Base-by-base conservation (phyloP, 2,113 vertebrate genomes). In the Nematolebias whitei region DNA sequence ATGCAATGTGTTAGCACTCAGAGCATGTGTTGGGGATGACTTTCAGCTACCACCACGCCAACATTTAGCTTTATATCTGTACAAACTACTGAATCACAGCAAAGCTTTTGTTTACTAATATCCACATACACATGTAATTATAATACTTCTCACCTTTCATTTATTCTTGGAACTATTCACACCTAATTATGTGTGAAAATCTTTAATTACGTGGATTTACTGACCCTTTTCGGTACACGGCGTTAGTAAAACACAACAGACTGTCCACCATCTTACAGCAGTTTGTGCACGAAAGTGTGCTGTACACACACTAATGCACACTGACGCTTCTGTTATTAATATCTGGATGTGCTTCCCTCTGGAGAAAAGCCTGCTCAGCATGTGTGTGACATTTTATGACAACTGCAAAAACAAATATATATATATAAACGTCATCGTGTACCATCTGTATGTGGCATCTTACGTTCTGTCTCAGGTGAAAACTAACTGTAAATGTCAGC, bases 341-440 rank as follows among this genome's bases (percentile, higher is more conserved):
- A 83, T 80, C 76, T 79, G 63, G 45, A 64, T 84, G 74, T 69
- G 70, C 83, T 74, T 82, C 52, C 82, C 78, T 66, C 64, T 60
- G 56, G 87, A 87, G 86, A 79, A 71, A 18, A 77, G 82, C 82
- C 74, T 80, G 78, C 84, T 88, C 85, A 87, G 88, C 82, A 74
- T 84, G 82, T 83, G 71, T 82, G 82, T 87, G 77, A 70, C 79
- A 76, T 85, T 85, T 87, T 85, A 74, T 86, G 86, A 85, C 85
- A 86, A 86, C 78, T 83, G 78, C 76, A 55, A 24, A 77, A 84
- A 62, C 32, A 32, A 60, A 79, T 66, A 73, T 4, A 29, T 7
- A 29, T 4, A 29, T 7, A 29, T 4, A 29, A 29, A 29, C 26
- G 26, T 80, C 72, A 79, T 76, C 80, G 9, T 35, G 5, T 76